Evolutionary conservation across 2,797 vertebrate species (phyloP), one percentile per base, ranked within the genome.

Genomic region (Melanotaenia trifasciata): DNA sequence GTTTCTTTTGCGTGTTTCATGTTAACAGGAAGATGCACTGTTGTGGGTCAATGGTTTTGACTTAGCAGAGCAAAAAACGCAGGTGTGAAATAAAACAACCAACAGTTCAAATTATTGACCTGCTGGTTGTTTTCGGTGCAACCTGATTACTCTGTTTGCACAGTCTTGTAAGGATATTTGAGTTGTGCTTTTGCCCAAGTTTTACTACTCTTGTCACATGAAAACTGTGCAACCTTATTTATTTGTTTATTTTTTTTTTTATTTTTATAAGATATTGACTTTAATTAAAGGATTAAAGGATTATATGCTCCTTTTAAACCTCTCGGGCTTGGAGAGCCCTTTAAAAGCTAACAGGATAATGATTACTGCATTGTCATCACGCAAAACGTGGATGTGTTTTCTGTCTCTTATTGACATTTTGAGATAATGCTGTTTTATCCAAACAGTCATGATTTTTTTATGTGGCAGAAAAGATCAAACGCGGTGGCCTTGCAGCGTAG

Each of bases 281-380:
- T 87, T 88, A 92, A 92, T 91, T 90, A 91, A 88, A 81, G 83
- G 87, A 83, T 93, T 90, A 92, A 79, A 86, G 87, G 90, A 90
- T 91, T 92, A 89, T 72, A 79, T 72, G 67, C 63, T 72, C 66
- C 64, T 84, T 76, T 83, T 72, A 84, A 82, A 68, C 76, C 81
- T 89, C 86, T 65, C 18, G 53, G 79, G 77, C 63, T 79, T 67
- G 65, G 64, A 82, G 70, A 72, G 63, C 78, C 64, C 76, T 68
- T 81, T 43, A 35, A 65, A 66, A 72, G 71, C 59, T 67, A 61
- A 67, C 51, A 28, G 32, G 67, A 85, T 80, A 58, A 84, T 77
- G 53, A 76, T 77, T 63, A 80, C 64, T 71, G 68, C 63, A 36
- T 59, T 58, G 84, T 87, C 80, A 84, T 89, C 60, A 73, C 71